Evolutionary conservation across 2,113 vertebrate species (phyloP), one percentile per base, ranked within the genome.

Genomic region (Ancistrus triradiatus): DNA sequence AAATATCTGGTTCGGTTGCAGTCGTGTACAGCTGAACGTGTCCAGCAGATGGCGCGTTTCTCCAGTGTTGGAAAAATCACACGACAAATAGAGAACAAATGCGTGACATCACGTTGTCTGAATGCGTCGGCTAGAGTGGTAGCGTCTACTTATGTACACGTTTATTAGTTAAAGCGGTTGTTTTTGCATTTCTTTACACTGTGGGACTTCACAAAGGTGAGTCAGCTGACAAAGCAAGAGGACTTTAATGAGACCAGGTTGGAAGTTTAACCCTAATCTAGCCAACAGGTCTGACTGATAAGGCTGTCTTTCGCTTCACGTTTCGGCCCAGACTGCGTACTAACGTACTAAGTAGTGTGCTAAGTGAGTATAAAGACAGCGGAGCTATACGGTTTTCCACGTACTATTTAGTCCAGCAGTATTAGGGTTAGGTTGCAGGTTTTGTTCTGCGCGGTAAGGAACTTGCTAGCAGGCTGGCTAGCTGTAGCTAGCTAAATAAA

Each of bases 31-130:
- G n/a, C n/a, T 11, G 35, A 27, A 17, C 21, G 59, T 51, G 42
- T 13, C 37, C 63, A 31, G 18, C 9, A 70, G 74, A 33, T 63
- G 70, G 67, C 66, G 63, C 66, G 47, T 15, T 75, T 60, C 17
- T 44, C 33, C 63, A n/a, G n/a, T 8, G 14, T 25, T 6, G 9
- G 37, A 6, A 24, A 3, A 18, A 7, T 14, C 24, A 14, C 2
- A 1, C 27, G 13, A 3, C 3, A 33, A n/a, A 4, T 6, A 52
- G 42, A 17, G 62, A 66, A 17, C 22, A 59, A 40, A 18, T n/a
- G 7, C 57, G 42, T 61, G 15, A 40, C 11, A 62, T 69, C 46
- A 62, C 62, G 52, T 62, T 66, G 63, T n/a, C 50, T 64, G 27
- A 37, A 46, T 38, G 48, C n/a, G 15, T 13, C 38, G 22, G 11